phyloP scores from a whole-genome alignment of 2,113 vertebrate genomes.

The Pogona vitticeps region DNA sequence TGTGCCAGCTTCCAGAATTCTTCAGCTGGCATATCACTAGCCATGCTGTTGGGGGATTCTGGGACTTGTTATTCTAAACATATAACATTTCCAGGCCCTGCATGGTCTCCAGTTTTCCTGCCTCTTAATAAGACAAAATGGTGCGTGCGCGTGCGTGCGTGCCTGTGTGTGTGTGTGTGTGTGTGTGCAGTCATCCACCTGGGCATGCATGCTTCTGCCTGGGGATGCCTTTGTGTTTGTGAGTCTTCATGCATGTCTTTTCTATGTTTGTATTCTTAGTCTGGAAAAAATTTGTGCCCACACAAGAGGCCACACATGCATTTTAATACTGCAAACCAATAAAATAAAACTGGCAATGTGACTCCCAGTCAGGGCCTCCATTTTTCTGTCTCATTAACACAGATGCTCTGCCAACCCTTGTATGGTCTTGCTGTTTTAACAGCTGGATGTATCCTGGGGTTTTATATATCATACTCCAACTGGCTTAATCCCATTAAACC shows the following conservation, averaged over 20 bases:
- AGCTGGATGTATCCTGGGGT: conserved; percentile 19
- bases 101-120: not conserved
- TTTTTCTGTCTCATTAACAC: not conserved
- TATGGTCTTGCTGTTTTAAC: conserved; percentile 6
- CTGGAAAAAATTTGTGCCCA: not conserved
- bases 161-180: too few relatives aligned
- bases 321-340: not conserved
- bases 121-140: not conserved
- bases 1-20: not conserved
- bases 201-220: not conserved
- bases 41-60: not conserved
- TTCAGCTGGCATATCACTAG: not conserved
- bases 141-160: too few relatives aligned
- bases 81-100: not conserved
- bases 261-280: not conserved
- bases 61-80: not conserved
- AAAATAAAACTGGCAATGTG: not conserved
- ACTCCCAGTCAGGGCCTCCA: not conserved
- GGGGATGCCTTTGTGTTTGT: not conserved
- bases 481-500: conserved; percentile 27
- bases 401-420: not conserved
- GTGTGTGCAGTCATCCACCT: not conserved
- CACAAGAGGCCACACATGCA: not conserved
- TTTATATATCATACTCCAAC: conserved; percentile 22
- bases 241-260: not conserved